Base-by-base conservation (phyloP, 30 jellyfish, hydroid and myxozoan species). In the Aurelia coerulea region DNA sequence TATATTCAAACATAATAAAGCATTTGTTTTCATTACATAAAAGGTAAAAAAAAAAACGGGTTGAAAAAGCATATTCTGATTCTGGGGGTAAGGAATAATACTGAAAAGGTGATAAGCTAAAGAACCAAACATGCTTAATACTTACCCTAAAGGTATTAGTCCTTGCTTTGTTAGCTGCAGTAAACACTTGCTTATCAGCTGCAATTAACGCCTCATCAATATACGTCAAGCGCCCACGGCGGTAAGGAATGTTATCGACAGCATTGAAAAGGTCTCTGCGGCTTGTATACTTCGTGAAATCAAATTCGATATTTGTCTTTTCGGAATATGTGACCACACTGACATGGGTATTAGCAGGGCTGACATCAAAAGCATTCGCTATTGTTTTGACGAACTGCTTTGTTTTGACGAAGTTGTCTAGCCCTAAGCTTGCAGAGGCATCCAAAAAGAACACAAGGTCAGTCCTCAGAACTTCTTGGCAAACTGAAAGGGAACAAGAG, bases 401-500 rank as follows among this genome's bases (percentile, higher is more conserved):
- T 77, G 94, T 88, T 74, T 89, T 94, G 23, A 67, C 59, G 75
- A 94, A 94, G 53, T 94, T 94, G 3, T 52, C 91, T 15, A 11
- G 14, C 32, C 99, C 97, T 8, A 94, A 87, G 65, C 97, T 84
- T 14, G 92, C 86, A 15, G 99, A 94, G 34, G 97, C 56, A 73
- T 94, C 99, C 81, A 94, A 50, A 73, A 94, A 74, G 90, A 94
- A 94, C 12, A 93, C 96, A 81, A 94, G 68, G 63, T 94, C 99
- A 19, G 97, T 80, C 29, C 83, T 72, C 66, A 88, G 92, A 63
- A 89, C 97, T 33, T 89, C 90, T 4, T 76, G 91, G 83, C 99
- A 94, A 17, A 94, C 99, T 94, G 74, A 54, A 81, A 68, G 31
- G 52, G 35, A 37, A 59, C 4, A 81, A 79, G 54, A 39, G 50